A percentile compares a stretch with the other conserved stretches of the same genome.
These are phyloP conservation scores for Drosophila biarmipes DNA, from an alignment of 1,140 invertebrate genomes.

Conservation along the genomic window DNA sequence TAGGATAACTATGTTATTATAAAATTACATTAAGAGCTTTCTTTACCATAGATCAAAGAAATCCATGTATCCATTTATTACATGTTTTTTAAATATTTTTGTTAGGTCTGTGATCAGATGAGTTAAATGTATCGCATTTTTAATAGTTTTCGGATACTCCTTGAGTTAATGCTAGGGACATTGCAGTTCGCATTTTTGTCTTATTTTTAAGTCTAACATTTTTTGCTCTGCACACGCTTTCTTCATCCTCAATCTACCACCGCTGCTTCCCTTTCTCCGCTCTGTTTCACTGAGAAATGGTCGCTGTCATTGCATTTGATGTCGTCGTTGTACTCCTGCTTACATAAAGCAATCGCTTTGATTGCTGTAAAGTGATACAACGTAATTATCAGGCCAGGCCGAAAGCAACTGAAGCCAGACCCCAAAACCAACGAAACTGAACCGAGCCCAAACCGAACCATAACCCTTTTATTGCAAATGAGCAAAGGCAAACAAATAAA, in stretches of 20 bases:
- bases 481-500: constrained; percentile 56
- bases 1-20: too few relatives aligned
- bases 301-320: constrained; percentile 40
- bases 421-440: constrained; percentile 27
- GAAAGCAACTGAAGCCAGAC: constrained; percentile 46
- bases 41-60: too few relatives aligned
- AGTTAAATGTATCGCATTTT: too few relatives aligned
- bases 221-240: constrained; percentile 1
- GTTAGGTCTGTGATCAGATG: too few relatives aligned
- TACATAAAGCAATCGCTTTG: constrained; percentile 63
- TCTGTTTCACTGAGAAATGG: constrained; percentile 69
- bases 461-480: constrained; percentile 57
- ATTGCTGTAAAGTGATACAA: constrained; percentile 78
- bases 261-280: constrained; percentile 36
- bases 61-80: too few relatives aligned
- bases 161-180: too few relatives aligned
- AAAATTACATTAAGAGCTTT: too few relatives aligned
- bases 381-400: constrained; percentile 59
- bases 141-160: too few relatives aligned
- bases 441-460: constrained; percentile 8
- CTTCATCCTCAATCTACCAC: constrained; percentile 14
- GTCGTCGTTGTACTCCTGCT: constrained; percentile 50
- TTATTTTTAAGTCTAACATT: too few relatives aligned
- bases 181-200: too few relatives aligned
- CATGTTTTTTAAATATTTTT: too few relatives aligned